A percentile compares a stretch with the other conserved stretches of the same genome.
phyloP scores from a whole-genome alignment of 2,888 invertebrate species.

The Xestia ashworthii region DNA sequence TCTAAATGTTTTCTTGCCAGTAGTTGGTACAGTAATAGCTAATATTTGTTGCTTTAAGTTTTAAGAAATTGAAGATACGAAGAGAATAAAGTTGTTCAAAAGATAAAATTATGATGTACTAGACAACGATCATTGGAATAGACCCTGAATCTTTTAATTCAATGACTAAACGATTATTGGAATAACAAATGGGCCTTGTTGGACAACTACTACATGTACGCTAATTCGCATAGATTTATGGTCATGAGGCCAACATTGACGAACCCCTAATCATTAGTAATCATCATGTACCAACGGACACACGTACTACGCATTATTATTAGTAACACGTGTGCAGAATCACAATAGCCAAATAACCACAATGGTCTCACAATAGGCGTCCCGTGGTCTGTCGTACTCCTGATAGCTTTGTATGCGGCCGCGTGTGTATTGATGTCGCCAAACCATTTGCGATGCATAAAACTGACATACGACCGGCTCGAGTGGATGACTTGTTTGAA shows the following conservation, averaged over 20 bases:
- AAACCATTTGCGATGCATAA: constrained; percentile 63
- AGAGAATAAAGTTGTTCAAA: neutral
- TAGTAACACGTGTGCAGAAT: constrained; percentile 57
- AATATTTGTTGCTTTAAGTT: neutral
- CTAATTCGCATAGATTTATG: constrained; percentile 29
- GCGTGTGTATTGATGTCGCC: constrained; percentile 63
- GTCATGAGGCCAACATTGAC: constrained; percentile 7
- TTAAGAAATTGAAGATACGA: neutral
- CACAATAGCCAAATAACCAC: constrained; percentile 65
- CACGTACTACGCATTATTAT: constrained; percentile 55
- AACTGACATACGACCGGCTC: constrained; percentile 52
- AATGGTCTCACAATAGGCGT: constrained; percentile 67
- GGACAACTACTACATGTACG: neutral
- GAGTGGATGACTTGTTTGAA: constrained; percentile 41
- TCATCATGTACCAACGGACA: constrained; percentile 35
- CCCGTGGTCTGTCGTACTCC: constrained; percentile 63
- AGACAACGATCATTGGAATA: neutral
- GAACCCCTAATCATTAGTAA: constrained; percentile 30
- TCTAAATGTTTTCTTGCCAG: neutral
- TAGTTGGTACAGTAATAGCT: neutral
- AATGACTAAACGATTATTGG: neutral
- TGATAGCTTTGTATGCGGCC: constrained; percentile 72
- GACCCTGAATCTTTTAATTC: neutral
- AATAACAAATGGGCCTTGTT: constrained; percentile 9
- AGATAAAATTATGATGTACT: neutral